Evolutionary conservation across 2,113 vertebrate genomes (phyloP).

Genomic region (Marmota flaviventris): DNA sequence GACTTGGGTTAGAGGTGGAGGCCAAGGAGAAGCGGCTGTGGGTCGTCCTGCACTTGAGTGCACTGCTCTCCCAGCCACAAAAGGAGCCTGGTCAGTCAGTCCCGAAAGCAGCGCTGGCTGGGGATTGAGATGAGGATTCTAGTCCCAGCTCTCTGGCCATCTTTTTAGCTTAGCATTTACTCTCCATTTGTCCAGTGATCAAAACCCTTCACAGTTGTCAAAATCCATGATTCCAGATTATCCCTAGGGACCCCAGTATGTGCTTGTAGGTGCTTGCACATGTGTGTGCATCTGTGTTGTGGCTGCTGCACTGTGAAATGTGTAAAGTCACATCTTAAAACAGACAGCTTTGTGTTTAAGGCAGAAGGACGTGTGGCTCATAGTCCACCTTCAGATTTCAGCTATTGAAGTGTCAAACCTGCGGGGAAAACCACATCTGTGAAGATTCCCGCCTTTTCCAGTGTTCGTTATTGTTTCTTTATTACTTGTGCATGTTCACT

Average conservation of each 20-base stretch:
- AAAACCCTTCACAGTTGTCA: background rate
- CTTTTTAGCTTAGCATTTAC: background rate
- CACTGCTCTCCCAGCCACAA: background rate
- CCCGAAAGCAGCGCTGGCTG: background rate
- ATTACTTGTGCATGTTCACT: background rate
- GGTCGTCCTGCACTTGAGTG: too few species aligned
- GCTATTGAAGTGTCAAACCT: background rate
- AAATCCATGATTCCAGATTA: background rate
- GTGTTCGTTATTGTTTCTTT: background rate
- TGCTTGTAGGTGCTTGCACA: rapidly evolving
- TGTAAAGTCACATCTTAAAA: background rate
- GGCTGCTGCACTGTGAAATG: background rate
- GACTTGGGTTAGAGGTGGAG: background rate
- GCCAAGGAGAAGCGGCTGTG: background rate
- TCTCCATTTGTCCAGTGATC: background rate
- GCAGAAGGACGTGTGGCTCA: background rate
- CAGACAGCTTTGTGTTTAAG: background rate
- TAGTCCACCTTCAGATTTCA: background rate
- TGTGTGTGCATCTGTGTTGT: rapidly evolving
- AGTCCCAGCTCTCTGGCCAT: background rate
- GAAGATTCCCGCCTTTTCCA: background rate
- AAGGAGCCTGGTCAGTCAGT: background rate
- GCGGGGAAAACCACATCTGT: background rate
- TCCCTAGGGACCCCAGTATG: background rate
- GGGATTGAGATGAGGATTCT: background rate